Conservation (phyloP, 1,140 invertebrate genomes). For the Bombus haemorrhoidalis region DNA sequence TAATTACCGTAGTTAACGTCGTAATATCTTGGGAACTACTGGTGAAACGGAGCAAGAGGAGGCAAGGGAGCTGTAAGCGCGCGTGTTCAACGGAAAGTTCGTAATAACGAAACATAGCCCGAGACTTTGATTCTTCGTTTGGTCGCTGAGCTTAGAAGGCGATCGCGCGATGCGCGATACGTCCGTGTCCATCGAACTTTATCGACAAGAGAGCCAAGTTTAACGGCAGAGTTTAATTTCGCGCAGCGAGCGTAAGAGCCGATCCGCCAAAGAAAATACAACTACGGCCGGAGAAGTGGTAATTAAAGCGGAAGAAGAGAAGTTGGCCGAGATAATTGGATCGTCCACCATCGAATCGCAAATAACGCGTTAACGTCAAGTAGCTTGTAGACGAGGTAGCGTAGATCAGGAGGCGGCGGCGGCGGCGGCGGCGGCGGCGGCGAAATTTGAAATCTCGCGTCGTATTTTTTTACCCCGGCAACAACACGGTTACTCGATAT, state of each 20-base stretch:
- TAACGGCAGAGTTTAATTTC: background rate
- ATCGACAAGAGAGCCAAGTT: background rate
- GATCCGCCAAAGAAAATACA: background rate
- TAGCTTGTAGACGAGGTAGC: background rate
- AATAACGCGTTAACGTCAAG: background rate
- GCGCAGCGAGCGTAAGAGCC: background rate
- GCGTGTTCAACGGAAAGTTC: slow-evolving; percentile 5
- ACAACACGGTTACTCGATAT: background rate
- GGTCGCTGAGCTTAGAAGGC: background rate
- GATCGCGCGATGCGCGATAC: too few relatives aligned
- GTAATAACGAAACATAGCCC: background rate
- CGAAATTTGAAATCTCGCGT: background rate
- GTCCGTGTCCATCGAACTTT: background rate
- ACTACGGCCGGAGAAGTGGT: background rate
- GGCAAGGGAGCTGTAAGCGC: background rate
- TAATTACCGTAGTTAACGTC: background rate
- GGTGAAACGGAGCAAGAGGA: background rate
- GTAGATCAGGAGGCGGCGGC: too few relatives aligned
- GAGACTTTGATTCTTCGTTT: background rate
- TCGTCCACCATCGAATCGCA: background rate
- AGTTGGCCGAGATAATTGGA: background rate
- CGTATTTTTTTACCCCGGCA: background rate
- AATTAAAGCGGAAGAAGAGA: background rate
- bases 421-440: too few relatives aligned
- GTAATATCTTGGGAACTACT: background rate